Evolutionary conservation across 2,113 vertebrate species (phyloP), one percentile per base, ranked within the genome.

Genomic region (Chaetodon auriga): DNA sequence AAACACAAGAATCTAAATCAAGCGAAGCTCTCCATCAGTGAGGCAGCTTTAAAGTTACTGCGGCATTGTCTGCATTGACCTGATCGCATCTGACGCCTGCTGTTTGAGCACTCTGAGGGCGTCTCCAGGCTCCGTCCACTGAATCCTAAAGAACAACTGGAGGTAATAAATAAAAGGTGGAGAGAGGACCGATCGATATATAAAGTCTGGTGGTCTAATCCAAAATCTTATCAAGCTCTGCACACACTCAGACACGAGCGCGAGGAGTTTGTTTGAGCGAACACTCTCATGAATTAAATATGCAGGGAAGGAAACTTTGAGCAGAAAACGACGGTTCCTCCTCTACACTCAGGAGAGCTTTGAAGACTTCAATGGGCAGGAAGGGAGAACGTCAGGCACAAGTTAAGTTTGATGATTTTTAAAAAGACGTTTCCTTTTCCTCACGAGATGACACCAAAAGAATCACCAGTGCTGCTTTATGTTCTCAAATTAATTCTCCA

Each of bases 231-330:
- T 78, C 45, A 49, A 30, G 25, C 54, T n/a, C 19, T 53, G 45
- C 69, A 49, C 21, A 60, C 61, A 48, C 45, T 18, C 75, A 69
- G 12, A 35, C 43, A 60, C 15, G 51, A 74, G 36, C 13, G 13
- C 63, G 23, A 2, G 13, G 38, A 51, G 46, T 65, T 35, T 53
- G 57, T 55, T 7, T 14, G 19, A 49, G 64, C 15, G 45, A 46
- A 62, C 35, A 25, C 25, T 30, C 61, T 38, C 55, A 49, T 82
- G 79, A 80, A 85, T 82, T 63, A 68, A 68, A 88, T 3, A 68
- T 71, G 5, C 9, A 61, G 11, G 15, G 15, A 68, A n/a, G 35
- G 18, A 9, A 51, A 38, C 36, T 19, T 18, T 13, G 11, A 71
- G 45, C 43, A 35, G 18, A 21, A 23, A 35, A 48, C 0, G 9